phyloP scores from a whole-genome alignment of 2,888 invertebrate genomes.

The Caenorhabditis becei region DNA sequence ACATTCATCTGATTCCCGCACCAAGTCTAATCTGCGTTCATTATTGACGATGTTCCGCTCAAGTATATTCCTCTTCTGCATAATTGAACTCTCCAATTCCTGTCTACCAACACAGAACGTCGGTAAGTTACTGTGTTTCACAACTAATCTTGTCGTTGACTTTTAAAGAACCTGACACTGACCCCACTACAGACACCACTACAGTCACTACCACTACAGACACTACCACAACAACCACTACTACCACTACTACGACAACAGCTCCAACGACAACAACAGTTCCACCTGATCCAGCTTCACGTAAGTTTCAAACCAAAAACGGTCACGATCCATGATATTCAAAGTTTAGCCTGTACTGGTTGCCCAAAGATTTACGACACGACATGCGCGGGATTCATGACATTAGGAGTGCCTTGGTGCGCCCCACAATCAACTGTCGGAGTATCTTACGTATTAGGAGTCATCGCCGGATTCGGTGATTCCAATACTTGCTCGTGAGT shows the following conservation, averaged over 20 bases:
- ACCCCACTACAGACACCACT: neutral
- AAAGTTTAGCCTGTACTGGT: slow-evolving; percentile 6
- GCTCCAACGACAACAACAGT: slow-evolving; percentile 1
- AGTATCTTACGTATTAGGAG: neutral
- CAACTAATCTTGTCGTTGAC: neutral
- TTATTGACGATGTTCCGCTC: neutral
- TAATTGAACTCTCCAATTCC: neutral
- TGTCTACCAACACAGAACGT: neutral
- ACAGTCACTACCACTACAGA: neutral
- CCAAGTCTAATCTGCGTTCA: neutral
- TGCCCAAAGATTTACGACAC: slow-evolving; percentile 14
- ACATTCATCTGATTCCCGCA: neutral
- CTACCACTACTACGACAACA: neutral
- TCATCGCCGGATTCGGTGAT: neutral
- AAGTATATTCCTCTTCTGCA: neutral
- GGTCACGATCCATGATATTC: too few species aligned
- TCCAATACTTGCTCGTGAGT: slow-evolving; percentile 15
- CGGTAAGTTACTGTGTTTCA: neutral
- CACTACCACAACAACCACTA: slow-evolving; percentile 5
- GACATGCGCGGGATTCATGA: neutral
- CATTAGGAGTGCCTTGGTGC: neutral
- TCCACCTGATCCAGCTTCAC: neutral
- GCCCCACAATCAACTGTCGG: neutral
- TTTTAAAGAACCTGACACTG: neutral
- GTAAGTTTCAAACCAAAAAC: neutral